Conservation (phyloP, 2,888 invertebrate species). For the Tethea ocularis region DNA sequence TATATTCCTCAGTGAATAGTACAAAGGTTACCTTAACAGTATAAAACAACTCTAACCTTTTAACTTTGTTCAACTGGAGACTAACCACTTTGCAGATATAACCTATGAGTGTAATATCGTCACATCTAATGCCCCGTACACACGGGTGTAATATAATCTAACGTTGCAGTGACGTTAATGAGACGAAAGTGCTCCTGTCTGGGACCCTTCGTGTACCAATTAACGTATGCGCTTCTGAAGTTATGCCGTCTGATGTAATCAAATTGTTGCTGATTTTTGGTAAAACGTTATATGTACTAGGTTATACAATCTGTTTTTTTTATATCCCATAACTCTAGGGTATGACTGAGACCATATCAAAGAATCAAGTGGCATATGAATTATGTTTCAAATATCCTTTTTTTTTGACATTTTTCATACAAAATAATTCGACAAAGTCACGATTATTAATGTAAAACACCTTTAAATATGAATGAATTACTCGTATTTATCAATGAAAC, state of each 20-base stretch:
- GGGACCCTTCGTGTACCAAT: constrained; percentile 32
- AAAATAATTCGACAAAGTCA: no score
- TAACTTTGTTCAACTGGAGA: neutral
- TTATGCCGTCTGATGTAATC: constrained; percentile 2
- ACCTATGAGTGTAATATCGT: constrained; percentile 20
- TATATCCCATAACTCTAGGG: no score
- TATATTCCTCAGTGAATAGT: neutral
- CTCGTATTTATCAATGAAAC: no score
- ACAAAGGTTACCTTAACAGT: neutral
- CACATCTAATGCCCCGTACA: constrained; percentile 10
- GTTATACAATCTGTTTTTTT: no score
- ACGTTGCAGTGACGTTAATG: constrained; percentile 39
- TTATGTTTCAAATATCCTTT: no score
- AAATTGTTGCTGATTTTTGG: neutral
- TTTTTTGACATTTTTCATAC: no score
- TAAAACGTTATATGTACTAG: neutral
- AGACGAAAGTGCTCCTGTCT: constrained; percentile 39
- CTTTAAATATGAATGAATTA: no score
- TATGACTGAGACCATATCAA: no score
- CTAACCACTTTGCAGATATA: neutral
- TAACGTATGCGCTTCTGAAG: constrained; percentile 26
- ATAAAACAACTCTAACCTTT: neutral
- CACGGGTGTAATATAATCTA: constrained; percentile 29
- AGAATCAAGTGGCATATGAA: no score
- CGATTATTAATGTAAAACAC: no score